These are phyloP conservation scores for Pithys albifrons DNA, from an alignment of 2,113 vertebrate species.

Conservation along the genomic window DNA sequence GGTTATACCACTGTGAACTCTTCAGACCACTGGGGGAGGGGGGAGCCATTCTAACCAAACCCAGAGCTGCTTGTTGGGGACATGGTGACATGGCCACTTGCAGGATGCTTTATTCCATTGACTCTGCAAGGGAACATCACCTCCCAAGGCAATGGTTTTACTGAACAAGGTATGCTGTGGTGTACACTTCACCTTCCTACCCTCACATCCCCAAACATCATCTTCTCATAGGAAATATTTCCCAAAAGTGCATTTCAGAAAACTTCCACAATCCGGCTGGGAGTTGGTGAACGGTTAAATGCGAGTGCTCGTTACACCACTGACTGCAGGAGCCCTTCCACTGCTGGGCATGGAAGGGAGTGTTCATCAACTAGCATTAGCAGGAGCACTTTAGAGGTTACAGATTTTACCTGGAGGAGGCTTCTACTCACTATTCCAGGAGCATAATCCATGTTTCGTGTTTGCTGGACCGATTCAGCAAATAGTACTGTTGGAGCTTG, in stretches of 20 bases:
- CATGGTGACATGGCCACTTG: background rate
- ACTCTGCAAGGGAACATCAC: constrained; percentile 14
- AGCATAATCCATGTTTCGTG: background rate
- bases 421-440: background rate
- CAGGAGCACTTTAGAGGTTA: constrained; percentile 61
- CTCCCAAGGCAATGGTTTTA: background rate
- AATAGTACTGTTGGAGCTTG: background rate
- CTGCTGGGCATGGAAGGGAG: constrained; percentile 65
- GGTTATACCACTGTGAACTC: constrained; percentile 79
- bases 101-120: constrained; percentile 37
- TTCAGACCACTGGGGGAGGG: constrained; percentile 66
- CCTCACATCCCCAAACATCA: background rate
- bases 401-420: constrained; percentile 17
- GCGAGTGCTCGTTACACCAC: constrained; percentile 20
- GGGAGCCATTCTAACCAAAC: background rate
- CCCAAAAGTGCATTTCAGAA: constrained; percentile 57
- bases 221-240: constrained; percentile 53
- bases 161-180: constrained; percentile 27
- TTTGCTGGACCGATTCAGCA: background rate
- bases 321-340: constrained; percentile 24
- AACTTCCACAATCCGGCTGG: background rate
- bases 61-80: constrained; percentile 7
- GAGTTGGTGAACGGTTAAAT: background rate
- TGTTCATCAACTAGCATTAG: constrained; percentile 1
- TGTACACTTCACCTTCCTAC: constrained; percentile 34